Evolutionary conservation across 2,888 invertebrate genomes (phyloP), one percentile per base, ranked within the genome.

Genomic region (Leptura quadrifasciata): DNA sequence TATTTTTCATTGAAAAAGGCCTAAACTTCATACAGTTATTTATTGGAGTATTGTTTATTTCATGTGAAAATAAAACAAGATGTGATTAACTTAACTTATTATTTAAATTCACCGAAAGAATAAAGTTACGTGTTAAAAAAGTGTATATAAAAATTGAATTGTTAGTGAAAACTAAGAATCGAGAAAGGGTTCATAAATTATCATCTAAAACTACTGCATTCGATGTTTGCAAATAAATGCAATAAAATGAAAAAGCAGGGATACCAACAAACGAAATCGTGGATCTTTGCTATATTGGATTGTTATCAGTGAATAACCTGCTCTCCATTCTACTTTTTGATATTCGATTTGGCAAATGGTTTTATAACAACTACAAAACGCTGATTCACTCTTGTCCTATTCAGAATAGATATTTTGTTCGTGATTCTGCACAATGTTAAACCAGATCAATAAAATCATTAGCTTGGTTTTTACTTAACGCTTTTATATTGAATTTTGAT

Each of bases 321-420:
- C 21, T 20, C 21, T 21, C 47, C 20, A 52, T 39, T 47, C 65
- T 65, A 47, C 52, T 47, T 65, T 47, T 65, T 65, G 65, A 21
- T 47, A 65, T 47, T 52, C 47, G 65, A 21, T 47, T 65, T 47
- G 65, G 65, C 65, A 65, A 65, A 65, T 65, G 52, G 65, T 47
- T 65, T 65, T 65, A 65, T 65, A 65, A 65, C 65, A 47, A 65
- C 18, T 47, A 21, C 52, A 47, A 21, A 47, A 15, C n/a, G 65
- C 52, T 52, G 65, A 52, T 8, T 65, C 65, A 47, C 21, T 47
- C 60, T 31, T 27, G 21, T 17, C n/a, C 52, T 47, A 52, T 21
- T 65, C 21, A 18, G 21, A 52, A 65, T 65, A 21, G 52, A 52
- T 65, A 65, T 52, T 47, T 52, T 20, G 21, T 52, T 67, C 52